Conservation (phyloP, 2,113 vertebrate genomes). For the Bubalus kerabau region DNA sequence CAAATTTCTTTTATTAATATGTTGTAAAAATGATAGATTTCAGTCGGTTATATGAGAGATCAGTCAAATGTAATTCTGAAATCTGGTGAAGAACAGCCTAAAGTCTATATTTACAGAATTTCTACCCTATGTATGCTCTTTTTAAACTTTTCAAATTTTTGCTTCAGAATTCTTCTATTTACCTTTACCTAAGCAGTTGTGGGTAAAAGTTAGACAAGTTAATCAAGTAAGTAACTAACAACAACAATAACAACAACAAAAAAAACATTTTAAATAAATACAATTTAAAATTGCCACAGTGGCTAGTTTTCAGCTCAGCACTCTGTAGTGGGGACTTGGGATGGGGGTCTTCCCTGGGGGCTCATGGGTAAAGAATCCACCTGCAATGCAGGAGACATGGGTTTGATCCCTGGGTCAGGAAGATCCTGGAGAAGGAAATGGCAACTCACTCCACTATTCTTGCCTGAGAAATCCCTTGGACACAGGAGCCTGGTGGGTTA, state of each 20-base stretch:
- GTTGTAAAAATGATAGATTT: background rate
- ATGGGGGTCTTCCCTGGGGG: background rate
- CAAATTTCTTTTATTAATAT: background rate
- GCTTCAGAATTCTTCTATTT: background rate
- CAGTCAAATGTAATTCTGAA: background rate
- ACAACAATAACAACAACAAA: background rate
- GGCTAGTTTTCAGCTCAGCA: background rate
- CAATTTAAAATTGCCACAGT: background rate
- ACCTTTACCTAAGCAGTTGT: background rate
- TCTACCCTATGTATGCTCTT: background rate
- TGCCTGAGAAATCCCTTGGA: background rate
- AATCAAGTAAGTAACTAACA: background rate
- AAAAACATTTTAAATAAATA: background rate
- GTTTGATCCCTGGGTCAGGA: background rate
- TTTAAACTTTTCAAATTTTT: background rate
- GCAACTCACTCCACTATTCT: background rate
- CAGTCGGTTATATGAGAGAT: background rate
- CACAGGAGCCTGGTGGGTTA: background rate
- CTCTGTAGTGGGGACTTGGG: background rate
- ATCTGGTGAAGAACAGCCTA: background rate
- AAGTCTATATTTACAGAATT: background rate
- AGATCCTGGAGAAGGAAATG: background rate
- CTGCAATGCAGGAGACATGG: background rate
- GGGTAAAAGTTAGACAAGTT: background rate
- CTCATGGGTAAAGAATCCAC: background rate